A percentile compares a stretch with the other conserved stretches of the same genome.
These are phyloP conservation scores for Pandemis heparana DNA, from an alignment of 2,888 invertebrate species.

Conservation along the genomic window DNA sequence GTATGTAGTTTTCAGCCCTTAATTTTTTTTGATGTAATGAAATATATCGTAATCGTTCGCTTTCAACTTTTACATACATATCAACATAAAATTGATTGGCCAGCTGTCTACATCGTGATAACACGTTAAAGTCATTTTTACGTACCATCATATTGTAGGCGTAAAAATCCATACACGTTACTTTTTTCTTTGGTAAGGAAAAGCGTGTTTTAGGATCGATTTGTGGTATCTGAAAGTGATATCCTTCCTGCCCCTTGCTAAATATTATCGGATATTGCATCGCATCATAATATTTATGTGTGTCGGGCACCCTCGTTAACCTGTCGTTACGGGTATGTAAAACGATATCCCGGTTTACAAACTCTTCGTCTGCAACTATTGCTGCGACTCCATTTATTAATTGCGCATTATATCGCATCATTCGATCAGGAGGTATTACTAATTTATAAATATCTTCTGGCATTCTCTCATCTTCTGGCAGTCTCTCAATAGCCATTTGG, in stretches of 20 bases:
- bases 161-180: conserved; percentile 12
- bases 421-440: conserved; percentile 36
- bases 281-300: conserved; percentile 7
- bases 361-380: conserved; percentile 50
- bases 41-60: neutral
- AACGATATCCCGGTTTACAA: conserved; percentile 44
- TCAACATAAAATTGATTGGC: neutral
- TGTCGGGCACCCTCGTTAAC: neutral
- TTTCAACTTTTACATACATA: conserved; percentile 1
- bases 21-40: neutral
- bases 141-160: conserved; percentile 9
- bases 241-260: conserved; percentile 53
- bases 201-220: conserved; percentile 28
- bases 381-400: conserved; percentile 53
- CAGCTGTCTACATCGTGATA: neutral
- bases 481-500: conserved; percentile 46
- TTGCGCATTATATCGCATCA: conserved; percentile 45
- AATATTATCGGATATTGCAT: conserved; percentile 48
- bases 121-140: conserved; percentile 2
- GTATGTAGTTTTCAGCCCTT: conserved; percentile 44
- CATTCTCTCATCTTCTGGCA: conserved; percentile 51
- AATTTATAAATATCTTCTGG: conserved; percentile 53
- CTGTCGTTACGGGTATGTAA: conserved; percentile 3
- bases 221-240: conserved; percentile 48
- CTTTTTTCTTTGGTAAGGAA: neutral